phyloP scores from a whole-genome alignment of 2,888 invertebrate species.

The Sphinx pinastri region DNA sequence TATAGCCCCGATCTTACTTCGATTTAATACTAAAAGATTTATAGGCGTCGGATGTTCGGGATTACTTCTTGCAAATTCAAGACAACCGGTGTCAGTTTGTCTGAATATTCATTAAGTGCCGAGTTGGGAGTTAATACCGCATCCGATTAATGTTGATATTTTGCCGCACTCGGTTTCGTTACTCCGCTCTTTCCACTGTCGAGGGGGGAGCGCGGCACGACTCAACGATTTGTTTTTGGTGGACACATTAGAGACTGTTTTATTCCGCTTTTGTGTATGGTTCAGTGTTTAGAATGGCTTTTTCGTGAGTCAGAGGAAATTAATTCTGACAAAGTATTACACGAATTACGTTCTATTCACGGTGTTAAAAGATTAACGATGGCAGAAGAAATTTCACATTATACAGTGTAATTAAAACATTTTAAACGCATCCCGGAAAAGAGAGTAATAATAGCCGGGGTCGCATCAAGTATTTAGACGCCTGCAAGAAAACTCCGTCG shows the following conservation, averaged over 20 bases:
- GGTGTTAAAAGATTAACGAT: slow-evolving; percentile 39
- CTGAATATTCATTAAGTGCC: slow-evolving; percentile 72
- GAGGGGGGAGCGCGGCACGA: slow-evolving; percentile 41
- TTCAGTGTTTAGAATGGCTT: slow-evolving; percentile 47
- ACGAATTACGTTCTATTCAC: slow-evolving; percentile 33
- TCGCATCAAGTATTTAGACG: slow-evolving; percentile 64
- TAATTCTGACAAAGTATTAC: slow-evolving; percentile 40
- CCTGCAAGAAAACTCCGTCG: slow-evolving; percentile 67
- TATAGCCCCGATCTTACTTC: slow-evolving; percentile 24
- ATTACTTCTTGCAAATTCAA: slow-evolving; percentile 72
- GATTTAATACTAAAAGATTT: slow-evolving; percentile 59
- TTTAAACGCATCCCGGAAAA: slow-evolving; percentile 33
- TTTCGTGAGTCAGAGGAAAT: slow-evolving; percentile 47
- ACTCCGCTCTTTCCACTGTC: slow-evolving; percentile 26
- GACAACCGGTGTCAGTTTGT: slow-evolving; percentile 64
- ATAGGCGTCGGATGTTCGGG: slow-evolving; percentile 55
- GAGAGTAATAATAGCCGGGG: slow-evolving; percentile 51
- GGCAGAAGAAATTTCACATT: slow-evolving; percentile 31
- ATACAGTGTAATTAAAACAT: slow-evolving; percentile 18
- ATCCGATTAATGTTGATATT: slow-evolving; percentile 53
- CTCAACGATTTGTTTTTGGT: slow-evolving; percentile 53
- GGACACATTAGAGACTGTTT: slow-evolving; percentile 53
- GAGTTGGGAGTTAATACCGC: slow-evolving; percentile 56
- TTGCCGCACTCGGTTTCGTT: slow-evolving; percentile 44
- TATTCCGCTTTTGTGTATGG: slow-evolving; percentile 44